phyloP scores from a whole-genome alignment of 2,888 invertebrate species.

The Pammene fasciana region DNA sequence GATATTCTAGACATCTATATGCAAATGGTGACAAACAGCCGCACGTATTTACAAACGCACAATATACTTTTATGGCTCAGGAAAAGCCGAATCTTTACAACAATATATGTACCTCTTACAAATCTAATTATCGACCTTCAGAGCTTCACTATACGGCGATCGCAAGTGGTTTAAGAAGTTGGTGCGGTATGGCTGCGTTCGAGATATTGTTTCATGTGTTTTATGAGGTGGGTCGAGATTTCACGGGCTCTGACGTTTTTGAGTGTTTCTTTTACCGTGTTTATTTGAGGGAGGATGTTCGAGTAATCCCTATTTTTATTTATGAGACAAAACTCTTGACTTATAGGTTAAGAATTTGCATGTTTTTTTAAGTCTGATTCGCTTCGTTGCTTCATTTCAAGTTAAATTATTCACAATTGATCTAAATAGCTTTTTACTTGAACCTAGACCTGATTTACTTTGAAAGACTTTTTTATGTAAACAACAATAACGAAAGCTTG shows the following conservation, averaged over 20 bases:
- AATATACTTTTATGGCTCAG: slow-evolving; percentile 81
- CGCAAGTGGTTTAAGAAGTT: background rate
- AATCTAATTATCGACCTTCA: slow-evolving; percentile 49
- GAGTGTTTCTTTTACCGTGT: slow-evolving; percentile 67
- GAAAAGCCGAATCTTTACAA: slow-evolving; percentile 70
- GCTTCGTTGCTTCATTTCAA: slow-evolving; percentile 7
- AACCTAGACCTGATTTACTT: background rate
- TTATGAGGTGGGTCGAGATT: slow-evolving; percentile 81
- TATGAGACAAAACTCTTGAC: slow-evolving; percentile 54
- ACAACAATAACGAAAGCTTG: background rate
- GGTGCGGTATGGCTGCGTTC: slow-evolving; percentile 49
- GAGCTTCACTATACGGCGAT: slow-evolving; percentile 34
- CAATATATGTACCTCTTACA: slow-evolving; percentile 41
- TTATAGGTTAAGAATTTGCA: slow-evolving; percentile 48
- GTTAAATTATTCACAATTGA: background rate
- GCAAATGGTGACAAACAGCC: slow-evolving; percentile 82
- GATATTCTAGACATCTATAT: slow-evolving; percentile 65
- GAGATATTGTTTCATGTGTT: slow-evolving; percentile 82
- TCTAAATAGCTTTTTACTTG: background rate
- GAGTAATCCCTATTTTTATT: slow-evolving; percentile 64
- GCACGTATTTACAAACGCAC: slow-evolving; percentile 78
- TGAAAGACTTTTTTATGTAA: slow-evolving; percentile 11
- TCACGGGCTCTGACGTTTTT: slow-evolving; percentile 72
- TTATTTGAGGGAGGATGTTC: slow-evolving; percentile 62
- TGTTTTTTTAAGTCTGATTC: slow-evolving; percentile 33